Percentiles rank a stretch among this genome's conserved stretches.
Evolutionary conservation across 92 coral and sea anemone genomes (phyloP).

Genomic region (Pocillopora meandrina): DNA sequence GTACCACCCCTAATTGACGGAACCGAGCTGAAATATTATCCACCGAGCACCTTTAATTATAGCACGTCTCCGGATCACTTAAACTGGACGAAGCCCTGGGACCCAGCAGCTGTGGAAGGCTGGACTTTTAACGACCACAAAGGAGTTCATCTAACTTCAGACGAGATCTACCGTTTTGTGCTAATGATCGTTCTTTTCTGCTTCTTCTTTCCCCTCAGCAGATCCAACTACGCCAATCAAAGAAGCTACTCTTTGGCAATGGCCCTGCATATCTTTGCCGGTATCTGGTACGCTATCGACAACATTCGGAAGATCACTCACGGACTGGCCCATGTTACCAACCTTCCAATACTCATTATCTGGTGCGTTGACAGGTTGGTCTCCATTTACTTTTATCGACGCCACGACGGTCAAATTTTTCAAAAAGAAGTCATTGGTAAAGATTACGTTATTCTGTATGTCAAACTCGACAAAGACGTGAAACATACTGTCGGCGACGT

Average conservation of each 20-base stretch:
- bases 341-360: slow-evolving; percentile 52
- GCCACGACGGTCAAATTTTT: slow-evolving; percentile 31
- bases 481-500: slow-evolving; percentile 48
- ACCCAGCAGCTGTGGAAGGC: slow-evolving; percentile 61
- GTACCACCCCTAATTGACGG: slow-evolving; percentile 66
- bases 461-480: slow-evolving; percentile 24
- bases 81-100: slow-evolving; percentile 66
- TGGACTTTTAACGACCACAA: slow-evolving; percentile 62
- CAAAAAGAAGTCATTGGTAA: slow-evolving; percentile 43
- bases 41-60: slow-evolving; percentile 57
- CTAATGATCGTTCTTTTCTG: slow-evolving; percentile 58
- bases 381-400: slow-evolving; percentile 46
- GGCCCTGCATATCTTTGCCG: slow-evolving; percentile 48
- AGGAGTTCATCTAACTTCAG: slow-evolving; percentile 61
- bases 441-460: slow-evolving; percentile 43
- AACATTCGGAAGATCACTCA: slow-evolving; percentile 65
- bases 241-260: slow-evolving; percentile 62
- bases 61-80: slow-evolving; percentile 51
- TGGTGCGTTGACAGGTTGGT: slow-evolving; percentile 61
- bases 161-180: slow-evolving; percentile 55
- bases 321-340: slow-evolving; percentile 52
- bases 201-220: slow-evolving; percentile 52
- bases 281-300: slow-evolving; percentile 59
- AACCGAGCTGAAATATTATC: slow-evolving; percentile 51
- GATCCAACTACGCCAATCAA: slow-evolving; percentile 53